Evolutionary conservation across 2,113 vertebrate species (phyloP).

Genomic region (Scortum barcoo): DNA sequence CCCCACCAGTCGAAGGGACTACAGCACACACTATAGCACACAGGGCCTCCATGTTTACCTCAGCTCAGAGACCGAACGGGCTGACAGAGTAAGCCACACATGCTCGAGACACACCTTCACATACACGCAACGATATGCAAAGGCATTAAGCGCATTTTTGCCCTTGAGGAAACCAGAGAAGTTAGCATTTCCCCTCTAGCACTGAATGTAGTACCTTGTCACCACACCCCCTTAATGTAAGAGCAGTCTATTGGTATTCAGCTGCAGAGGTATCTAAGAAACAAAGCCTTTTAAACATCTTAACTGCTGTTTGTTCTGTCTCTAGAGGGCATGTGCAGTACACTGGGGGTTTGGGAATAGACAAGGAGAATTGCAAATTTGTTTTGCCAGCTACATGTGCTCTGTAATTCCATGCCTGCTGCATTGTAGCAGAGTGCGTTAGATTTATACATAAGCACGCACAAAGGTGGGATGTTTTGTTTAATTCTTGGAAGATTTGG

Average conservation of each 20-base stretch:
- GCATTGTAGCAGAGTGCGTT: conserved; percentile 61
- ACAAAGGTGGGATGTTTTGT: conserved; percentile 73
- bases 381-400: conserved; percentile 78
- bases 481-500: conserved; percentile 72
- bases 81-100: conserved; percentile 41
- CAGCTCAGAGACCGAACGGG: conserved; percentile 41
- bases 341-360: conserved; percentile 81
- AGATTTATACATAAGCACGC: conserved; percentile 71
- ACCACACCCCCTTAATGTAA: conserved; percentile 73
- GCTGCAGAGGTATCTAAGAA: conserved; percentile 83
- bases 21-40: conserved; percentile 51
- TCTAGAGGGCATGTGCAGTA: conserved; percentile 82
- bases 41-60: conserved; percentile 60
- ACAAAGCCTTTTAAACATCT: conserved; percentile 85
- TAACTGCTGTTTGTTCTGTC: conserved; percentile 83
- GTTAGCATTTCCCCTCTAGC: conserved; percentile 72
- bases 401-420: conserved; percentile 69
- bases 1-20: conserved; percentile 69
- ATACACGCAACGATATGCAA: conserved; percentile 54
- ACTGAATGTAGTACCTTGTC: conserved; percentile 69
- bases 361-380: conserved; percentile 84
- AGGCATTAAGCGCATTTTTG: conserved; percentile 74
- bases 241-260: conserved; percentile 84
- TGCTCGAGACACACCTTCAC: conserved; percentile 41
- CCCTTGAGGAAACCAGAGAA: conserved; percentile 80